These are phyloP conservation scores for Blera fallax DNA, from an alignment of 2,888 invertebrate genomes.

Conservation along the genomic window DNA sequence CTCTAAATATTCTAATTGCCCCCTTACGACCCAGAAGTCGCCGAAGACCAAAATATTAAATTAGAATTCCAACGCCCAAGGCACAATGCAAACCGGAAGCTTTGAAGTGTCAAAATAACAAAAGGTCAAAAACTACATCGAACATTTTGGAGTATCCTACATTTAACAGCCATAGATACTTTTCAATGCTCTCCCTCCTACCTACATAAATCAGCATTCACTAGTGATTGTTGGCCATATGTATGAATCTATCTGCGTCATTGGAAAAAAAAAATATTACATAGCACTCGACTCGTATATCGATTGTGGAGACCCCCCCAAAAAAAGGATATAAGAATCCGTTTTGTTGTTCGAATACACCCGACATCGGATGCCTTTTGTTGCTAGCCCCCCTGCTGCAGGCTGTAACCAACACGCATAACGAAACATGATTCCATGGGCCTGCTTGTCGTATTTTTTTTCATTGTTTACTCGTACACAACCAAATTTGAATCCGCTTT, in stretches of 20 bases:
- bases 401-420: neutral
- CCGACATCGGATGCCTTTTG: neutral
- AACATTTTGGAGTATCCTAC: neutral
- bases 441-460: neutral
- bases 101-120: no score
- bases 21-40: no score
- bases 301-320: neutral
- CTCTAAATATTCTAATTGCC: no score
- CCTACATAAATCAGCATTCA: neutral
- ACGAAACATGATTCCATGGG: neutral
- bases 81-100: no score
- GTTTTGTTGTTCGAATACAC: neutral
- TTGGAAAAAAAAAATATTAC: neutral
- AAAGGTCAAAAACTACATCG: no score
- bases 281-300: no score
- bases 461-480: neutral
- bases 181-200: neutral
- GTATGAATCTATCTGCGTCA: neutral
- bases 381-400: neutral
- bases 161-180: neutral
- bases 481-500: constrained; percentile 16
- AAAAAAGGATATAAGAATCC: neutral
- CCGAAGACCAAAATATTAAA: no score
- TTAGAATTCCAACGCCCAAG: no score
- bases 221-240: neutral